phyloP scores from a whole-genome alignment of 1,140 invertebrate species.

The Eulimnadia texana region DNA sequence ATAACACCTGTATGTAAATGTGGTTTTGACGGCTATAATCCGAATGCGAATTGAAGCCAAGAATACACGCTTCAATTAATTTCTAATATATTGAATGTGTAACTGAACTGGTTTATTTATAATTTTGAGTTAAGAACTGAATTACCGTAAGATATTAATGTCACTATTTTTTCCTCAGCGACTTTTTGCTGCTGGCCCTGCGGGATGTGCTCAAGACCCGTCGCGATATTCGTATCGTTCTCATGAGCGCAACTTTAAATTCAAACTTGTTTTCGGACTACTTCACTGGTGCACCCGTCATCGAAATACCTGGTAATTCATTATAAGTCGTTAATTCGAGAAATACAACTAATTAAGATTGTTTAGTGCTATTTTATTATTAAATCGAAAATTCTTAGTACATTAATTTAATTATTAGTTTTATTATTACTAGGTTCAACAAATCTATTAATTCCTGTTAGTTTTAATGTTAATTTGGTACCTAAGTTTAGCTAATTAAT shows the following conservation, averaged over 20 bases:
- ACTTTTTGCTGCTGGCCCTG: slow-evolving; percentile 67
- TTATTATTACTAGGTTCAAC: too few relatives aligned
- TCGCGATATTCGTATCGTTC: slow-evolving; percentile 58
- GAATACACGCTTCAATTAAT: too few relatives aligned
- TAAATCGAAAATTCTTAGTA: not conserved
- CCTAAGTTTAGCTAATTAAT: not conserved
- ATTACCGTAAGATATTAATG: too few relatives aligned
- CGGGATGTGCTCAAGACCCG: slow-evolving; percentile 50
- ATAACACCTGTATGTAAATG: too few relatives aligned
- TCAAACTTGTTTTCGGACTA: slow-evolving; percentile 61
- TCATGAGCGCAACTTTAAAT: slow-evolving; percentile 80
- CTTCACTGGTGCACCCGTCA: slow-evolving; percentile 49
- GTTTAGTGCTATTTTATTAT: not conserved
- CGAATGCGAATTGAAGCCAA: too few relatives aligned
- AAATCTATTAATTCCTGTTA: not conserved
- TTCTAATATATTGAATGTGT: too few relatives aligned
- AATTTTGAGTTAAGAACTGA: too few relatives aligned
- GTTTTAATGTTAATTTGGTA: not conserved
- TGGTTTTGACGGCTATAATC: too few relatives aligned
- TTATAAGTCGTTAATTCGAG: slow-evolving; percentile 4
- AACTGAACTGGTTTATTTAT: too few relatives aligned
- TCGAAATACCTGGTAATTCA: slow-evolving; percentile 49
- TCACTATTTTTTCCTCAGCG: slow-evolving; percentile 39
- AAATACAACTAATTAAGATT: too few relatives aligned
- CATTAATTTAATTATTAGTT: not conserved